Evolutionary conservation across 2,113 vertebrate genomes (phyloP).

Genomic region (Silurus meridionalis): DNA sequence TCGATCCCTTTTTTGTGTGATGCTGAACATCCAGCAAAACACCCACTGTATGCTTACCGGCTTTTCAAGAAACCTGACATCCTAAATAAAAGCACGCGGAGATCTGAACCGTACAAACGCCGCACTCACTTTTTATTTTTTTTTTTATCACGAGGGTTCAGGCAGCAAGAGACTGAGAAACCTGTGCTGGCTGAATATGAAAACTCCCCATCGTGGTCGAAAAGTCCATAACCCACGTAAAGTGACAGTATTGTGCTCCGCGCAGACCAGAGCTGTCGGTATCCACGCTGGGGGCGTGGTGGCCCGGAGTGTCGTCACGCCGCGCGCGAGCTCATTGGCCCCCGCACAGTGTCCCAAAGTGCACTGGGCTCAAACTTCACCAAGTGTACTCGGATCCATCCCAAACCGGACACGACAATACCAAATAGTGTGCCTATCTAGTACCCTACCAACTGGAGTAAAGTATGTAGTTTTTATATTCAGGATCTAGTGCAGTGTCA

Average conservation of each 20-base stretch:
- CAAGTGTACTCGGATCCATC: slow-evolving; percentile 20
- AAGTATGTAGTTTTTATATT: not conserved
- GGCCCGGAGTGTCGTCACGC: slow-evolving; percentile 65
- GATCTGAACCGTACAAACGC: slow-evolving; percentile 56
- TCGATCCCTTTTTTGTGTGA: slow-evolving; percentile 74
- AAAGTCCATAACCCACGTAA: slow-evolving; percentile 60
- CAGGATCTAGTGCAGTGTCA: too few species aligned
- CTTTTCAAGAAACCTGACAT: slow-evolving; percentile 73
- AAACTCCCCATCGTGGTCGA: slow-evolving; percentile 73
- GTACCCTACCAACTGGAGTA: not conserved
- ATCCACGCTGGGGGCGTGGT: slow-evolving; percentile 80
- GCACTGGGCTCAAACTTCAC: slow-evolving; percentile 56
- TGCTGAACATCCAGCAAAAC: slow-evolving; percentile 70
- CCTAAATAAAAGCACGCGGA: slow-evolving; percentile 66
- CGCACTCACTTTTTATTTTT: slow-evolving; percentile 52
- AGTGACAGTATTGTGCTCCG: slow-evolving; percentile 68
- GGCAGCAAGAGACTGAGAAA: slow-evolving; percentile 62
- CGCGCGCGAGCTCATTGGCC: slow-evolving; percentile 68
- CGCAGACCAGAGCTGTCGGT: slow-evolving; percentile 69
- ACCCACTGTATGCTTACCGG: slow-evolving; percentile 74
- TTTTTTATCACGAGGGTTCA: slow-evolving; percentile 59
- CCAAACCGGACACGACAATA: not conserved
- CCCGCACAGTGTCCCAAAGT: slow-evolving; percentile 62
- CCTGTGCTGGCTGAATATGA: slow-evolving; percentile 61
- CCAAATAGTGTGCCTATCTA: not conserved